phyloP scores from a whole-genome alignment of 30 jellyfish, hydroid and myxozoan genomes.

The Aurelia coerulea region DNA sequence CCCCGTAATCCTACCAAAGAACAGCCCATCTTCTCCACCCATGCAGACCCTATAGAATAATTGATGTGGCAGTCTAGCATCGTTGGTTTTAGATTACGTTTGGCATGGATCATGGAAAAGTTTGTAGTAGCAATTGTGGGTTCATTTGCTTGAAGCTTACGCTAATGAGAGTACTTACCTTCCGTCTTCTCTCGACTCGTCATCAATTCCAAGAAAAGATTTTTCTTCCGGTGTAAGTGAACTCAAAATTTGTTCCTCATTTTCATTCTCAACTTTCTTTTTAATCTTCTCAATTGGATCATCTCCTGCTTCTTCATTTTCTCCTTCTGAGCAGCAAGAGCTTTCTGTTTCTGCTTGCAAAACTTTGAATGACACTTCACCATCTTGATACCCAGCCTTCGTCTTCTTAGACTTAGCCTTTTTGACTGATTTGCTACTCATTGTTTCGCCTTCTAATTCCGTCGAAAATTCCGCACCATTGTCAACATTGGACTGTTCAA shows the following conservation, averaged over 20 bases:
- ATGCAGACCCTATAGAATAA: too few species aligned
- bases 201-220: slow-evolving; percentile 55
- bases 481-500: too few species aligned
- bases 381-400: background rate
- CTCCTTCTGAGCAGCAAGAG: slow-evolving; percentile 16
- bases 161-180: too few species aligned
- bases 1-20: too few species aligned
- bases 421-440: background rate
- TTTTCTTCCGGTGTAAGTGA: slow-evolving; percentile 65
- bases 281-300: background rate
- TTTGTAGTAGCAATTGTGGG: too few species aligned
- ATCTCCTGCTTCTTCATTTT: background rate
- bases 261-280: slow-evolving; percentile 16
- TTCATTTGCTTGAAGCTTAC: too few species aligned
- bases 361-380: background rate
- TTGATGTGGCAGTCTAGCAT: too few species aligned
- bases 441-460: too few species aligned
- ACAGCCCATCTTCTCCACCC: too few species aligned
- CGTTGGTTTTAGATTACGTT: too few species aligned
- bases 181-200: background rate
- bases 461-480: too few species aligned
- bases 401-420: background rate
- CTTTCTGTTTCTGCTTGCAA: background rate
- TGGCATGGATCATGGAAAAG: too few species aligned
- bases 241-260: slow-evolving; percentile 43